phyloP scores from a whole-genome alignment of 2,113 vertebrate species.

The Nestor notabilis region DNA sequence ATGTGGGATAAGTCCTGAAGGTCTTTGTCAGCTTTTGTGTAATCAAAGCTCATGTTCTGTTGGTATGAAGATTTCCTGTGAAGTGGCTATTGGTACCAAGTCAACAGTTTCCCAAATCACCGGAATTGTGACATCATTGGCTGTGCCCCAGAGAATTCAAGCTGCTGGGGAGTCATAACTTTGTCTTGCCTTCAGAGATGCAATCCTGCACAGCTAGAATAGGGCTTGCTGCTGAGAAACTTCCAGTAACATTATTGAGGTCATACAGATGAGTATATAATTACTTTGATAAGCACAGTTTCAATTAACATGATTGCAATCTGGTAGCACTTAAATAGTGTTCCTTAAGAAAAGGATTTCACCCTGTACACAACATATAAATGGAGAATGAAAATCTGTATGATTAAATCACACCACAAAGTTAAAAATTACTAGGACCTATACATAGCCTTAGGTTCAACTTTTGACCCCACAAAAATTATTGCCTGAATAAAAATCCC shows the following conservation, averaged over 20 bases:
- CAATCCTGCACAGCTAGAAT: not conserved
- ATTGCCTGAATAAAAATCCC: conserved; percentile 11
- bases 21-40: not conserved
- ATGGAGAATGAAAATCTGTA: not conserved
- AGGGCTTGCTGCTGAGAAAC: conserved; percentile 13
- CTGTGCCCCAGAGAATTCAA: not conserved
- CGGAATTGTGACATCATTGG: not conserved
- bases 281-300: conserved; percentile 32
- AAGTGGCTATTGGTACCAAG: not conserved
- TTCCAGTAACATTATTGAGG: not conserved
- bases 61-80: not conserved
- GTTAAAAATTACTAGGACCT: conserved; percentile 46
- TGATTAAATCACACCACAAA: conserved; percentile 39
- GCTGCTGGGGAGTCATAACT: not conserved
- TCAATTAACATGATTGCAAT: conserved; percentile 58
- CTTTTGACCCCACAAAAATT: conserved; percentile 18
- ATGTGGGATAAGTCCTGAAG: not conserved
- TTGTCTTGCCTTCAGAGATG: not conserved
- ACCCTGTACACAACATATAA: not conserved
- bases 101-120: not conserved
- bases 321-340: not conserved
- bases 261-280: not conserved
- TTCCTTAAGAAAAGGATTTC: conserved; percentile 26
- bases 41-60: not conserved
- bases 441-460: conserved; percentile 39